Evolutionary conservation across 1,140 invertebrate genomes (phyloP).

Genomic region (Leptoteleia sp.): DNA sequence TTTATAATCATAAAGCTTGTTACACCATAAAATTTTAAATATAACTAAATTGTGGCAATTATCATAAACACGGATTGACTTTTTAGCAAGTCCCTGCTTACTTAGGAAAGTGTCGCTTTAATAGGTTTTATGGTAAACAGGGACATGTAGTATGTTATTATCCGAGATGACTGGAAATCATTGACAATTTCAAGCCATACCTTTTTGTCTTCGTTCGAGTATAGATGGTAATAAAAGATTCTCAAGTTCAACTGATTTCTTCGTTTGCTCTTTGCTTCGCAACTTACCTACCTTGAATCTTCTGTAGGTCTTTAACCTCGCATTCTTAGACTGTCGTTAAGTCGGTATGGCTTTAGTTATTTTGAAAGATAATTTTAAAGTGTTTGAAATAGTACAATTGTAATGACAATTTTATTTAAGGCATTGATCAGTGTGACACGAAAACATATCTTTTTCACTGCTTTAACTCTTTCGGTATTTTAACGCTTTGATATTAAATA

Average conservation of each 20-base stretch:
- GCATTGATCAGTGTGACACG: too few relatives aligned
- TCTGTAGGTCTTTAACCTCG: slow-evolving; percentile 73
- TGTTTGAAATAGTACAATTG: too few relatives aligned
- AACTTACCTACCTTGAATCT: slow-evolving; percentile 75
- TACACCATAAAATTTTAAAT: not conserved
- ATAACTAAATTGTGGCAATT: not conserved
- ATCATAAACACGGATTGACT: not conserved
- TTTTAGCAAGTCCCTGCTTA: not conserved
- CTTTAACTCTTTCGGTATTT: too few relatives aligned
- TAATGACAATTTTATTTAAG: too few relatives aligned
- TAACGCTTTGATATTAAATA: too few relatives aligned
- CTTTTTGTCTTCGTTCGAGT: slow-evolving; percentile 26
- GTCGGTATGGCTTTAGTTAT: slow-evolving; percentile 25
- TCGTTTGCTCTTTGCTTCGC: slow-evolving; percentile 62
- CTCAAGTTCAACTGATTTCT: slow-evolving; percentile 64
- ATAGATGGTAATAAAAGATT: slow-evolving; percentile 41
- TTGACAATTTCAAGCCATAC: slow-evolving; percentile 30
- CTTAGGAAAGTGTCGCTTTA: not conserved
- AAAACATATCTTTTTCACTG: too few relatives aligned
- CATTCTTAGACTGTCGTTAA: slow-evolving; percentile 70
- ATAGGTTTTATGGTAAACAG: not conserved
- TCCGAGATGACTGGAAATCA: slow-evolving; percentile 8
- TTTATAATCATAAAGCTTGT: too few relatives aligned
- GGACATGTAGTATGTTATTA: not conserved
- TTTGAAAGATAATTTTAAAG: slow-evolving; percentile 40